Percentiles rank a stretch among this genome's conserved stretches.
Conservation (phyloP, 1,140 invertebrate species). For the Pseudobourletiella spinata region DNA sequence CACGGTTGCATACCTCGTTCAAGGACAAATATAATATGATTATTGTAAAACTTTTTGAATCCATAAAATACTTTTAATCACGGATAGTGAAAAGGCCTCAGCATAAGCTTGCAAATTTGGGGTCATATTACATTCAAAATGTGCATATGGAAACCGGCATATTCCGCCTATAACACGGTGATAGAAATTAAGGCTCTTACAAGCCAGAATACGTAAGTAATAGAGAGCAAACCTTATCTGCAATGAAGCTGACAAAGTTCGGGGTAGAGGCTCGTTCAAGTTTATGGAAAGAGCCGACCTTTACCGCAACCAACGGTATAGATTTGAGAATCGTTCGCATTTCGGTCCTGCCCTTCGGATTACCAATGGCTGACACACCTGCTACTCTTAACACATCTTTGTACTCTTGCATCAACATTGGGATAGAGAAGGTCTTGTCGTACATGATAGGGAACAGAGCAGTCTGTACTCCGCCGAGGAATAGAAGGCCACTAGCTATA, state of each 20-base stretch:
- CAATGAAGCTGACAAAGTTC: not conserved
- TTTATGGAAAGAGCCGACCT: not conserved
- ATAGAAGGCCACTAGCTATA: not conserved
- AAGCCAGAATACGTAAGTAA: not conserved
- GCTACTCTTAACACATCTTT: not conserved
- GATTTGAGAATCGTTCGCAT: not conserved
- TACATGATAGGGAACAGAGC: not conserved
- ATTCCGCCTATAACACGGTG: too few relatives aligned
- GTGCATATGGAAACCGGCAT: too few relatives aligned
- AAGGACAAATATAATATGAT: too few relatives aligned
- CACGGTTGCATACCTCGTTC: too few relatives aligned
- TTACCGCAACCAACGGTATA: not conserved
- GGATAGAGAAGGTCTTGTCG: not conserved
- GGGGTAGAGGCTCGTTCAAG: not conserved
- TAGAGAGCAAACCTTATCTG: not conserved
- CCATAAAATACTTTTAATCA: too few relatives aligned
- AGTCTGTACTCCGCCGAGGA: not conserved
- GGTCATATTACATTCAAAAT: too few relatives aligned
- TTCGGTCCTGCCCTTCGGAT: not conserved
- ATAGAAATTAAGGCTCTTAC: too few relatives aligned
- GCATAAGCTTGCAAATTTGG: too few relatives aligned
- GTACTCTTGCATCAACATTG: not conserved
- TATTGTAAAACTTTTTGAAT: too few relatives aligned
- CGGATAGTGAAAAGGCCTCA: too few relatives aligned
- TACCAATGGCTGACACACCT: not conserved